Conservation (phyloP, 2,888 invertebrate species). For the Drosophila lutescens region DNA sequence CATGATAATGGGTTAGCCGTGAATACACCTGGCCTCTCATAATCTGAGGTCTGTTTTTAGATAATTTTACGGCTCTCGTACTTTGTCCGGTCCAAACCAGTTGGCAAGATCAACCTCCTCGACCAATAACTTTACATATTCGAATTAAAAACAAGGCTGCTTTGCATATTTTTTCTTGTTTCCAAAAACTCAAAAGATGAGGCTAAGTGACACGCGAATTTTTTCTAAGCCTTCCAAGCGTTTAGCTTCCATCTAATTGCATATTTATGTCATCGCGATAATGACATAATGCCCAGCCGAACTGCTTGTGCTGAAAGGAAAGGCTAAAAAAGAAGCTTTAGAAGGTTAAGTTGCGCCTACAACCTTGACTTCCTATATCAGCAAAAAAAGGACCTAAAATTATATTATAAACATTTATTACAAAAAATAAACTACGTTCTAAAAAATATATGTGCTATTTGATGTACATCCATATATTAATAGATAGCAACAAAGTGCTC, state of each 20-base stretch:
- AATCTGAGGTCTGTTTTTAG: slow-evolving; percentile 27
- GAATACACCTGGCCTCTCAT: slow-evolving; percentile 16
- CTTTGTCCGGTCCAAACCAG: slow-evolving; percentile 43
- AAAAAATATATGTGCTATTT: not conserved
- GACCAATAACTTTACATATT: slow-evolving; percentile 26
- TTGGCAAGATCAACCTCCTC: slow-evolving; percentile 10
- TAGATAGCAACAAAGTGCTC: not conserved
- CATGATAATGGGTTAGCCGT: slow-evolving; percentile 30
- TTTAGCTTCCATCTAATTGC: not conserved
- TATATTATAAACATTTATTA: too few species aligned
- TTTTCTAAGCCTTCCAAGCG: not conserved
- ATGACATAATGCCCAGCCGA: not conserved
- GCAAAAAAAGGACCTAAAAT: too few species aligned
- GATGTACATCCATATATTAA: slow-evolving; percentile 1
- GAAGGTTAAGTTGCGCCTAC: not conserved
- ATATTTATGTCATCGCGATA: not conserved
- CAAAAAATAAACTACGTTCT: too few species aligned
- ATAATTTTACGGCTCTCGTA: slow-evolving; percentile 20
- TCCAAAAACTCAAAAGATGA: slow-evolving; percentile 15
- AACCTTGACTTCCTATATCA: too few species aligned
- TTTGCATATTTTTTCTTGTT: slow-evolving; percentile 27
- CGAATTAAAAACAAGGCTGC: not conserved
- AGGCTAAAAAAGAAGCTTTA: too few species aligned
- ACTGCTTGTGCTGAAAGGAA: not conserved
- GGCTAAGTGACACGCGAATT: not conserved